Conservation (phyloP, 2,888 invertebrate genomes). For the Ornithoptera alexandrae region DNA sequence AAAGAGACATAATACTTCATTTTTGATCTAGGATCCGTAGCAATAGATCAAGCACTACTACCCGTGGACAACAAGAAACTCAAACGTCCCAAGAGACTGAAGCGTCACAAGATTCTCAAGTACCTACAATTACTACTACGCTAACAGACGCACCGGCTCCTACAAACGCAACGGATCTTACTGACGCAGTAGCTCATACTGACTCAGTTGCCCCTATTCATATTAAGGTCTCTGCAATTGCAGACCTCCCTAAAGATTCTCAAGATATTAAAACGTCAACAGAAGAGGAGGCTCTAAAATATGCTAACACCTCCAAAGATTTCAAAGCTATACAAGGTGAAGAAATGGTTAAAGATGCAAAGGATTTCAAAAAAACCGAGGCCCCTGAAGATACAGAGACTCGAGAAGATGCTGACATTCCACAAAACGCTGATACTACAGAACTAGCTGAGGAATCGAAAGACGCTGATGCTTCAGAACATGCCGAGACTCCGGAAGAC, state of each 20-base stretch:
- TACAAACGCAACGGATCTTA: too few relatives aligned
- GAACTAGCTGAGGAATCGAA: too few relatives aligned
- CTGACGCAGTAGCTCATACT: too few relatives aligned
- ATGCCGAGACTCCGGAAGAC: neutral
- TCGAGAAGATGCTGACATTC: neutral
- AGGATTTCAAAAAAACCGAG: too few relatives aligned
- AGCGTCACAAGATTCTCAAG: neutral
- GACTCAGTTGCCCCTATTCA: too few relatives aligned
- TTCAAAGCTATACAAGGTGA: neutral
- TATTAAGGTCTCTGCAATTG: too few relatives aligned
- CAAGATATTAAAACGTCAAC: neutral
- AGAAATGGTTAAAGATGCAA: neutral
- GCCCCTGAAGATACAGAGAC: too few relatives aligned
- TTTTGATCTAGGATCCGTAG: constrained; percentile 8
- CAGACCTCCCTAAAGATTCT: neutral
- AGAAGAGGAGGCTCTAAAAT: neutral
- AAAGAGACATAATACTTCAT: neutral
- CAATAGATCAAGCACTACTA: neutral
- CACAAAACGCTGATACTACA: neutral
- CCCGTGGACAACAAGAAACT: neutral
- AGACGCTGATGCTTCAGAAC: too few relatives aligned
- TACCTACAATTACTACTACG: too few relatives aligned
- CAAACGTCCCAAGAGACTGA: constrained; percentile 1
- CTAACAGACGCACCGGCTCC: too few relatives aligned
- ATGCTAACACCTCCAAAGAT: neutral